Conservation (phyloP, 2,797 vertebrate genomes). For the Sebastes miniatus region DNA sequence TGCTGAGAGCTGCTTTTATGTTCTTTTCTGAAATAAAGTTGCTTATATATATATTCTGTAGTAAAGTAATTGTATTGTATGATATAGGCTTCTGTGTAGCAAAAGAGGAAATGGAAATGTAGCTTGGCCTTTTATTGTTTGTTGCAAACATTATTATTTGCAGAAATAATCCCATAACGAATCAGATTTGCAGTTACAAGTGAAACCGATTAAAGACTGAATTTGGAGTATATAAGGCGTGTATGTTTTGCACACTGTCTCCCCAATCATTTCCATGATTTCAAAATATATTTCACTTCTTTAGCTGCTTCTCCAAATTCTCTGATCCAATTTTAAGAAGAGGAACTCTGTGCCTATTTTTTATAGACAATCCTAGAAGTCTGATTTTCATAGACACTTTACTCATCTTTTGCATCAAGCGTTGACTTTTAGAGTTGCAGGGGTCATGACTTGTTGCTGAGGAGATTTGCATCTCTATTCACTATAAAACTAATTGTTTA, state of each 20-base stretch:
- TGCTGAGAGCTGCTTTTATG: neutral
- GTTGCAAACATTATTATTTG: neutral
- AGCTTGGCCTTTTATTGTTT: neutral
- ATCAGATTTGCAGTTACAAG: neutral
- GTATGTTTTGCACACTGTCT: neutral
- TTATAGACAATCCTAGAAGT: neutral
- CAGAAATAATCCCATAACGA: neutral
- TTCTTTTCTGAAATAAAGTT: neutral
- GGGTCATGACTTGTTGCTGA: neutral
- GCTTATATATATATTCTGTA: neutral
- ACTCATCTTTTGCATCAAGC: neutral
- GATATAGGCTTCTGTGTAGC: neutral
- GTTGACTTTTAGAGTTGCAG: neutral
- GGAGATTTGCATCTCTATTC: neutral
- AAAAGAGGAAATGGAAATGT: constrained; percentile 14
- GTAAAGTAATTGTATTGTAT: neutral
- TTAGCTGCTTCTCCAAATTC: neutral
- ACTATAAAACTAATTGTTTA: neutral
- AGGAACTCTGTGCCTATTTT: neutral
- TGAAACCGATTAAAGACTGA: neutral
- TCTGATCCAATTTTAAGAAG: constrained; percentile 1
- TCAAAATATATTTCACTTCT: neutral
- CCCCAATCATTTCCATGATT: neutral
- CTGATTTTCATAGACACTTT: neutral
- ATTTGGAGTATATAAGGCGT: neutral